A percentile compares a stretch with the other conserved stretches of the same genome.
phyloP scores from a whole-genome alignment of 64 coral and sea anemone genomes.

The Montipora sp. region DNA sequence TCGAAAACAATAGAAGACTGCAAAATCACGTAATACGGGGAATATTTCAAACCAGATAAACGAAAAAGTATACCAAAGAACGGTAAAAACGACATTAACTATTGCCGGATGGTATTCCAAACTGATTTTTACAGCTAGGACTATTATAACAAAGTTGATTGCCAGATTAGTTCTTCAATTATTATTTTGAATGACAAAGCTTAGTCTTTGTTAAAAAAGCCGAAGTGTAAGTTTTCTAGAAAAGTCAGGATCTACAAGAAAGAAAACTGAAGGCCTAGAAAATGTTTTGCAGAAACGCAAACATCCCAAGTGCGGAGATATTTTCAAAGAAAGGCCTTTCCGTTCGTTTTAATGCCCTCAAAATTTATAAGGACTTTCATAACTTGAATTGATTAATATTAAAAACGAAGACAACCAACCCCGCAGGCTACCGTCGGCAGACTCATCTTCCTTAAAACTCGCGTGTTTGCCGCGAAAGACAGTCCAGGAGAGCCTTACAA shows the following conservation, averaged over 20 bases:
- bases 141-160: neutral
- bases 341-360: too few relatives aligned
- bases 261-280: neutral
- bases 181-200: neutral
- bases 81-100: neutral
- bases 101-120: neutral
- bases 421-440: too few relatives aligned
- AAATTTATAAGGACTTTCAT: too few relatives aligned
- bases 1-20: neutral
- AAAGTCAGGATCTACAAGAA: neutral
- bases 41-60: neutral
- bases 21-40: neutral
- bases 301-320: too few relatives aligned
- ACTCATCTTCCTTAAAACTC: neutral
- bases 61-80: neutral
- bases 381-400: too few relatives aligned
- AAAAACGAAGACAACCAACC: too few relatives aligned
- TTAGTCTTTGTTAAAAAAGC: neutral
- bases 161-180: slow-evolving; percentile 4
- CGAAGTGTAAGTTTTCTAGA: neutral
- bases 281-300: neutral
- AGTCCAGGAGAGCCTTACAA: neutral
- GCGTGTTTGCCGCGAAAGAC: neutral
- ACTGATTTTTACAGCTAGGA: neutral
- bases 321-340: too few relatives aligned